These are phyloP conservation scores for Branchellion lobata DNA, from an alignment of 2,888 invertebrate species.

Conservation along the genomic window DNA sequence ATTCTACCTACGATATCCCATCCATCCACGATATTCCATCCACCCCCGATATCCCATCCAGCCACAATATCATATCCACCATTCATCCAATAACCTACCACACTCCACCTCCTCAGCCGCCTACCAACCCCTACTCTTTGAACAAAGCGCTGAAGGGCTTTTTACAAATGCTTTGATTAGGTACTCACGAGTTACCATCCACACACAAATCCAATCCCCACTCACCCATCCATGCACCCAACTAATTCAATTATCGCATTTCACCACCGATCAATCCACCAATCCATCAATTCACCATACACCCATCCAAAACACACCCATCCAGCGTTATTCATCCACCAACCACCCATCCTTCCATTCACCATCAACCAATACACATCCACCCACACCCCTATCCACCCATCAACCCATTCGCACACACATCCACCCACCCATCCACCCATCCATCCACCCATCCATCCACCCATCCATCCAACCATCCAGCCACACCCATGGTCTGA, in stretches of 20 bases:
- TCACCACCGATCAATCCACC: not conserved
- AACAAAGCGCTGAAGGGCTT: no score
- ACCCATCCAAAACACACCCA: not conserved
- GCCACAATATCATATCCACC: no score
- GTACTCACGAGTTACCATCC: no score
- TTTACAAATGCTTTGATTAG: no score
- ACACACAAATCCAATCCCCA: not conserved
- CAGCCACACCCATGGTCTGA: constrained; percentile 77
- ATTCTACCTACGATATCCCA: not conserved
- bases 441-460: not conserved
- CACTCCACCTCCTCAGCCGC: no score
- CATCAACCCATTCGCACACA: constrained; percentile 41
- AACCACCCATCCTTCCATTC: not conserved
- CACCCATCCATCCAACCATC: not conserved
- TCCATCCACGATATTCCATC: not conserved
- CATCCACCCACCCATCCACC: constrained; percentile 34
- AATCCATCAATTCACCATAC: not conserved
- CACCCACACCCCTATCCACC: constrained; percentile 17
- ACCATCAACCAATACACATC: not conserved
- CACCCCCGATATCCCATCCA: not conserved
- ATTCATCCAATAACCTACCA: no score
- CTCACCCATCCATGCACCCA: not conserved
- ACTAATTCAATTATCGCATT: not conserved
- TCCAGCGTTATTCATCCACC: constrained; percentile 61
- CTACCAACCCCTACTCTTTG: no score